Base-by-base conservation (phyloP, 2,888 invertebrate genomes). In the Encarsia formosa region DNA sequence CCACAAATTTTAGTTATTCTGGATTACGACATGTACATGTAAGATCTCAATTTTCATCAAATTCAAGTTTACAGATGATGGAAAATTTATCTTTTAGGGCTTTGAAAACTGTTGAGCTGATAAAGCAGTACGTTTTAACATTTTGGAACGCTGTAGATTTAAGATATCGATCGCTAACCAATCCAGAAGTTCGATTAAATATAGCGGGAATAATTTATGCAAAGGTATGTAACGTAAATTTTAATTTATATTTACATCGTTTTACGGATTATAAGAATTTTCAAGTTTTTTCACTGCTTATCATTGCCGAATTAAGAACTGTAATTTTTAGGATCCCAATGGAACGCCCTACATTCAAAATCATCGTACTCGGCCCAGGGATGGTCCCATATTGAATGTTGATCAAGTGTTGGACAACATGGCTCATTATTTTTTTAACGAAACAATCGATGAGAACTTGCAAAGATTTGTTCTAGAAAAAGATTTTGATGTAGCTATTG, bases 141-240 rank as follows among this genome's bases (percentile, higher is more conserved):
- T 70, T 66, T 40, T 70, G 69, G 69, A 65, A 69, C 45, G 71
- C 63, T 8, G 66, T 71, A 2, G 70, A 71, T 51, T 63, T 71
- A 39, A 62, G 69, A 41, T 71, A 65, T 24, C 61, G 71, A 41
- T 49, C 56, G 24, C 56, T 71, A 11, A 47, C 41, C 4, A 55
- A 63, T 20, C 71, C 70, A 2, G 58, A 49, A 42, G 62, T 71
- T 40, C 65, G 69, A 22, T 52, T 70, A 5, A 66, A 67, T 48
- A 63, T 71, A 35, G 68, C 65, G 9, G 70, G 67, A 11, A 60
- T 63, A 20, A 47, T 63, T 29, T 45, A 61, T 43, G 47, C 55
- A 19, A 45, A 24, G 19, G 61, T 61, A 52, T 15, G 31, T 23
- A 11, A 9, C 13, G 34, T 34, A 29, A 9, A 34, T 34, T 34